A percentile compares a stretch with the other conserved stretches of the same genome.
Conservation (phyloP, 2,113 vertebrate species). For the Monopterus albus region DNA sequence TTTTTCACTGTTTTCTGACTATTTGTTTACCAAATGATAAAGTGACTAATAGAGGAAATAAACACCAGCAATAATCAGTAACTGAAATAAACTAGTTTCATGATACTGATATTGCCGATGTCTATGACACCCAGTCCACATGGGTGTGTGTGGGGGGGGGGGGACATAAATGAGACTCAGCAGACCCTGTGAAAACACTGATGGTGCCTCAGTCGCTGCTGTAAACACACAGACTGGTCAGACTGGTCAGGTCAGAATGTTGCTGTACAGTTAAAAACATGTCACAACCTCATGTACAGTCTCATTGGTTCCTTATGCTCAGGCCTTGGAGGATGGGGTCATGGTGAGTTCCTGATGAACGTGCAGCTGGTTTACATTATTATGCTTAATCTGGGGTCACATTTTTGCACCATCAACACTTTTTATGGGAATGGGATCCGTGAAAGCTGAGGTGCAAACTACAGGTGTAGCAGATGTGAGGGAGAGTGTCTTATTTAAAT, state of each 20-base stretch:
- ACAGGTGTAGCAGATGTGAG: constrained; percentile 21
- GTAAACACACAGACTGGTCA: constrained; percentile 33
- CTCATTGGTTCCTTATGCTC: constrained; percentile 33
- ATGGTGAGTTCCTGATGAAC: constrained; percentile 45
- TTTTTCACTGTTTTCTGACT: too few species aligned
- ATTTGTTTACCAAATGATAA: too few species aligned
- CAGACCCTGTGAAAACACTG: constrained; percentile 34
- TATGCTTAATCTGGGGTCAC: constrained; percentile 59
- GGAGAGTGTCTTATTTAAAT: constrained; percentile 43
- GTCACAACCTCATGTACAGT: constrained; percentile 43
- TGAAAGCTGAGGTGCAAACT: constrained; percentile 17
- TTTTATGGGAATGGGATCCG: constrained; percentile 33
- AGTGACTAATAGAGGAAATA: too few species aligned
- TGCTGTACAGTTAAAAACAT: constrained; percentile 28
- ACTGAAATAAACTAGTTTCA: too few species aligned
- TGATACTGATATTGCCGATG: constrained; percentile 43
- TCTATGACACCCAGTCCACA: constrained; percentile 27
- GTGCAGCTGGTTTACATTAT: constrained; percentile 68
- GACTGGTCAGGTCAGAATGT: constrained; percentile 28
- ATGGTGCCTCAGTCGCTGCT: background rate
- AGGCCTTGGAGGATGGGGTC: constrained; percentile 36
- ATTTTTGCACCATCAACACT: constrained; percentile 34
- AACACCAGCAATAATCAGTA: too few species aligned
- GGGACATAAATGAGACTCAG: constrained; percentile 46
- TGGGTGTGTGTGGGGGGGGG: too few species aligned